Percentiles rank a stretch among this genome's conserved stretches.
phyloP scores from a whole-genome alignment of 53 echinoderm and acorn worm genomes.

The Holothuria scabra region DNA sequence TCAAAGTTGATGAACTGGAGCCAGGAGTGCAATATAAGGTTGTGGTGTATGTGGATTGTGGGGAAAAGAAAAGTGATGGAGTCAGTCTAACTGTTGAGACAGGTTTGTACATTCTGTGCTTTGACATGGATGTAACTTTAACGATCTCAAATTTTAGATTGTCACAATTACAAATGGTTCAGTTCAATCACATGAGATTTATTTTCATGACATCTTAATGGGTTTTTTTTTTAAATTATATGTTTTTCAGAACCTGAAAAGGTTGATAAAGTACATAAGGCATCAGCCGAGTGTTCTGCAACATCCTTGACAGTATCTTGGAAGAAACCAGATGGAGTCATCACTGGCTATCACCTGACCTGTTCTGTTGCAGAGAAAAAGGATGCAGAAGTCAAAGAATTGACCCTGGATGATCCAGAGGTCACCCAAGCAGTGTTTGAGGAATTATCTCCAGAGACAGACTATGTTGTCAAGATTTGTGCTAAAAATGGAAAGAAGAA shows the following conservation, averaged over 20 bases:
- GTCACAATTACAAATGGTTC: too few species aligned
- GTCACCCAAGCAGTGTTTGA: slow-evolving; percentile 55
- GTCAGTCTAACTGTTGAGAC: slow-evolving; percentile 62
- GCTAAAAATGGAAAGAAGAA: slow-evolving; percentile 69
- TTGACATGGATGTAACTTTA: not conserved
- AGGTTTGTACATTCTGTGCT: not conserved
- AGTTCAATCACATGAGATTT: too few species aligned
- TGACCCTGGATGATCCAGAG: slow-evolving; percentile 66
- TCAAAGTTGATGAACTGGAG: slow-evolving; percentile 61
- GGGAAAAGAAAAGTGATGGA: slow-evolving; percentile 66
- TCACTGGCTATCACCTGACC: slow-evolving; percentile 63
- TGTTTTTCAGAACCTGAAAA: slow-evolving; percentile 22
- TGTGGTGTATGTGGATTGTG: slow-evolving; percentile 57
- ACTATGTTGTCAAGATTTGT: slow-evolving; percentile 81
- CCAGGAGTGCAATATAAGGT: slow-evolving; percentile 66
- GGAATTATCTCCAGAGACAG: slow-evolving; percentile 59
- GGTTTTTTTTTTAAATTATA: too few species aligned
- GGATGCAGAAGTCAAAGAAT: slow-evolving; percentile 61
- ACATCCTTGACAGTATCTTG: slow-evolving; percentile 54
- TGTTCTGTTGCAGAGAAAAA: slow-evolving; percentile 57
- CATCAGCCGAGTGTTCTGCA: slow-evolving; percentile 10
- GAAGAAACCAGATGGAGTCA: slow-evolving; percentile 67
- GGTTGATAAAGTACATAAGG: slow-evolving; percentile 15
- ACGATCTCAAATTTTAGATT: too few species aligned
- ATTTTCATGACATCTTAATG: too few species aligned